phyloP scores from a whole-genome alignment of 2,888 invertebrate genomes.

The Campoplex nolae region DNA sequence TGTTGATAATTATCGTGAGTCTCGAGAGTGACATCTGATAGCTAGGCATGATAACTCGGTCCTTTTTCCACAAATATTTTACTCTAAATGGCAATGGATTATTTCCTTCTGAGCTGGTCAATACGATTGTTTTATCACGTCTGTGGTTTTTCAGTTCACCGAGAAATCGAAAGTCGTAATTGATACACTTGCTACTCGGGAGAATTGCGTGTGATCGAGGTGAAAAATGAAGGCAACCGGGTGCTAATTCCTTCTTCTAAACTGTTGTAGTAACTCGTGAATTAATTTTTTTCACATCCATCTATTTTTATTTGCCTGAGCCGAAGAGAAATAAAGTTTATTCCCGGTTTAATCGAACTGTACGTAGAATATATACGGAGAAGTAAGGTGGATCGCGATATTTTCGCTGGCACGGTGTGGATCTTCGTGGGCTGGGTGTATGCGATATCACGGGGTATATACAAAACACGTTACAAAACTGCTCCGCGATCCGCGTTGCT shows the following conservation, averaged over 20 bases:
- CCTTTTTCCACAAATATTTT: not conserved
- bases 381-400: slow-evolving; percentile 4
- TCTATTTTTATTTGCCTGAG: not conserved
- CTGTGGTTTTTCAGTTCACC: not conserved
- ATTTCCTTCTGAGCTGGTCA: not conserved
- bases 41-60: too few relatives aligned
- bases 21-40: too few relatives aligned
- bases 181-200: not conserved
- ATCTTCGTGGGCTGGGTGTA: slow-evolving; percentile 26
- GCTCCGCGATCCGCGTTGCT: slow-evolving; percentile 1
- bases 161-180: not conserved
- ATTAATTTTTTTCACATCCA: not conserved
- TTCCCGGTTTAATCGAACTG: slow-evolving; percentile 22
- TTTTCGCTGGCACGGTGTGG: not conserved
- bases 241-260: not conserved
- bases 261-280: not conserved
- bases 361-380: not conserved
- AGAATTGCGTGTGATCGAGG: not conserved
- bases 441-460: slow-evolving; percentile 38
- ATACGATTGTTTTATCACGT: not conserved
- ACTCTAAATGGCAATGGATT: not conserved
- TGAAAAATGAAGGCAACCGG: not conserved
- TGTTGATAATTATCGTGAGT: not conserved
- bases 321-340: slow-evolving; percentile 3
- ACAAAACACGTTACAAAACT: slow-evolving; percentile 2